Evolutionary conservation across 2,888 invertebrate species (phyloP), one percentile per base, ranked within the genome.

Genomic region (Hololepta plana): DNA sequence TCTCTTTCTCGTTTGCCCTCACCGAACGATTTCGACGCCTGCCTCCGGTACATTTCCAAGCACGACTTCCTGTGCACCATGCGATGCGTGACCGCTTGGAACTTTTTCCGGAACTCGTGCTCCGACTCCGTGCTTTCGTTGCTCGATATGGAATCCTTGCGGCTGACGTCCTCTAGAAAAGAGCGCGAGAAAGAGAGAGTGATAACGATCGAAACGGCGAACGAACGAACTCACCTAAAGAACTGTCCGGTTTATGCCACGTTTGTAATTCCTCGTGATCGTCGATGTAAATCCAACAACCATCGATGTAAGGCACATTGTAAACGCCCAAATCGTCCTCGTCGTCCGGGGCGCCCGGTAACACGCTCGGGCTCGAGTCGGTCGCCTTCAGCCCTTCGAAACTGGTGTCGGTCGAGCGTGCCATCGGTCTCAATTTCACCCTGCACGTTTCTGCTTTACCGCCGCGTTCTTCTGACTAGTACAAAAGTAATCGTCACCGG

Each of bases 11-110:
- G 28, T 30, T 27, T 23, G 14, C 24, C 56, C 76, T 72, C 58
- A 88, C 88, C 80, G 48, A 88, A 84, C 29, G 72, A 71, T 43
- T 80, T 80, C 31, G 73, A 72, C 26, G 79, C 72, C 45, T 87
- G 75, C 35, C 87, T 65, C 44, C 76, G 71, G 47, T 85, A 87
- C 70, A 88, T 77, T 53, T 90, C 88, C 27, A 85, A 69, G 45
- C 84, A 85, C 26, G 85, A 84, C 47, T 84, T 77, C 28, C 88
- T 62, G 52, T 90, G 88, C 1, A 88, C 82, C 58, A 90, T 72
- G 28, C 88, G 67, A 53, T 87, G 88, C 3, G 85, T 80, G 31
- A 85, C 70, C 11, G 82, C 79, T 42, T 84, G 81, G 46, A 84
- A 88, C 40, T 74, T 71, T 47, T 80, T 76, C 41, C 74, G 69